Percentiles rank a stretch among this genome's conserved stretches.
These are phyloP conservation scores for Arothron firmamentum DNA, from an alignment of 2,113 vertebrate genomes.

Conservation along the genomic window DNA sequence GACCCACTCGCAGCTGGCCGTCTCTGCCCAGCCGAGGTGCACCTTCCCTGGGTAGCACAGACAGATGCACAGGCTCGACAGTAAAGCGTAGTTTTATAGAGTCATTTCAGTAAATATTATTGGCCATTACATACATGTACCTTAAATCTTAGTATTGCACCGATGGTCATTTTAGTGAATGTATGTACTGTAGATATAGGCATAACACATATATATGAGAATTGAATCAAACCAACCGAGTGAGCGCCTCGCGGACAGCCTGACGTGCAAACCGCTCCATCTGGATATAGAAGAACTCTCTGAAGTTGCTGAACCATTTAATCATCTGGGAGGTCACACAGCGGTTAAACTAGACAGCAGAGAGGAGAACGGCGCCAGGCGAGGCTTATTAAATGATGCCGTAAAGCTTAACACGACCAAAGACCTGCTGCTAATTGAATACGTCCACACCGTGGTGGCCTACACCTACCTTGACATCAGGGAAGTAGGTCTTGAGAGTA, in stretches of 20 bases:
- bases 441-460: background rate
- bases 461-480: constrained; percentile 91
- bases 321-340: constrained; percentile 83
- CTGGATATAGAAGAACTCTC: constrained; percentile 85
- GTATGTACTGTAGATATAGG: too few relatives aligned
- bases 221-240: constrained; percentile 44
- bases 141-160: too few relatives aligned
- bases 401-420: background rate
- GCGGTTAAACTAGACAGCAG: constrained; percentile 74
- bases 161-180: too few relatives aligned
- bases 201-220: too few relatives aligned
- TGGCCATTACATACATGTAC: too few relatives aligned
- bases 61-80: background rate
- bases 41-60: constrained; percentile 57
- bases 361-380: constrained; percentile 23
- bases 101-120: background rate
- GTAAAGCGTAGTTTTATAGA: background rate
- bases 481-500: constrained; percentile 98
- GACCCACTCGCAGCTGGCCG: constrained; percentile 64
- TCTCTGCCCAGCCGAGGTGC: constrained; percentile 62
- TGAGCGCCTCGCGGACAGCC: constrained; percentile 74
- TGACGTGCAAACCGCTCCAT: constrained; percentile 81
- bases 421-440: background rate
- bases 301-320: constrained; percentile 85
- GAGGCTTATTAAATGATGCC: too few relatives aligned